phyloP scores from a whole-genome alignment of 2,113 vertebrate species.

The Burhinus oedicnemus region DNA sequence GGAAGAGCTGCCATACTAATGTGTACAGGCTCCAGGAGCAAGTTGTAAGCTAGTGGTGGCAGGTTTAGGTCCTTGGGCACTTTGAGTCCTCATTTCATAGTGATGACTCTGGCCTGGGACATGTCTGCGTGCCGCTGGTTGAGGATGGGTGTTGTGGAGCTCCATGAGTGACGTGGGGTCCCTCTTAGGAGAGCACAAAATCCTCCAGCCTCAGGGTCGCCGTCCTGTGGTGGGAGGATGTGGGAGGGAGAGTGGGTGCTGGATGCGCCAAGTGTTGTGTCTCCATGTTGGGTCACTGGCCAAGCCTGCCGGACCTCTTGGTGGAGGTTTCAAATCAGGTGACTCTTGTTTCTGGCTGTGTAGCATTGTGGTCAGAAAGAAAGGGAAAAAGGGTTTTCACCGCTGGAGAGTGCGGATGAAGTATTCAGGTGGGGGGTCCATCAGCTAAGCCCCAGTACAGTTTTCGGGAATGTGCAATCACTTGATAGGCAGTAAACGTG shows the following conservation, averaged over 20 bases:
- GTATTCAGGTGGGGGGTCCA: neutral
- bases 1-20: neutral
- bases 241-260: neutral
- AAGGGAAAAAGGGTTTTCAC: neutral
- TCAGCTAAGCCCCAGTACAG: neutral
- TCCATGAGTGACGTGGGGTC: neutral
- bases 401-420: neutral
- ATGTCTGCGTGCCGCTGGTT: neutral
- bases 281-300: neutral
- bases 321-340: neutral
- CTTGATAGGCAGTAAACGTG: conserved; percentile 1
- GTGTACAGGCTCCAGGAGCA: neutral
- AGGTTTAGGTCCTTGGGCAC: neutral
- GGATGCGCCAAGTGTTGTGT: neutral
- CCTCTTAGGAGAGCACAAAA: neutral
- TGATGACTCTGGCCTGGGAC: neutral
- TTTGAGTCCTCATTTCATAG: neutral
- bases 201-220: neutral
- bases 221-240: neutral
- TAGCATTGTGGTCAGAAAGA: neutral
- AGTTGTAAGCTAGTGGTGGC: neutral
- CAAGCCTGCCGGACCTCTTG: neutral
- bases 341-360: neutral
- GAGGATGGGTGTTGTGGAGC: neutral
- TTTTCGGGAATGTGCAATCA: neutral